Conservation (phyloP, 2,888 invertebrate species). For the Smittia sp. region DNA sequence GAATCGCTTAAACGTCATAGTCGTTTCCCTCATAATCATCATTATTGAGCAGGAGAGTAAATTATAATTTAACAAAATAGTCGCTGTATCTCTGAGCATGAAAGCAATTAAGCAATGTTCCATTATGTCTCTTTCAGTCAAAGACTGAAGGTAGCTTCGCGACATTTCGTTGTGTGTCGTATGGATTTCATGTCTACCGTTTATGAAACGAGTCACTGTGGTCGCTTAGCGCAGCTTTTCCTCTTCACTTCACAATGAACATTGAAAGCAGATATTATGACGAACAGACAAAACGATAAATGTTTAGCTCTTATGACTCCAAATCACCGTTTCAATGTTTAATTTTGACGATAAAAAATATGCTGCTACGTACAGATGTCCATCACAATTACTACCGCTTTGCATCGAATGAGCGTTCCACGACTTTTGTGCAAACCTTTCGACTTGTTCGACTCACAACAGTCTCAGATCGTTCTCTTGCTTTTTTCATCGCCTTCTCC, state of each 20-base stretch:
- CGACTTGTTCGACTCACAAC: too few relatives aligned
- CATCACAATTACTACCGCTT: too few relatives aligned
- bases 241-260: background rate
- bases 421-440: too few relatives aligned
- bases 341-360: constrained; percentile 33
- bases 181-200: constrained; percentile 38
- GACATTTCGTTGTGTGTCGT: constrained; percentile 35
- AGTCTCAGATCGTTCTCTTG: too few relatives aligned
- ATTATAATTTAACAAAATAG: constrained; percentile 18
- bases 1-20: constrained; percentile 16
- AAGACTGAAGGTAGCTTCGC: background rate
- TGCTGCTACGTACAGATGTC: constrained; percentile 7
- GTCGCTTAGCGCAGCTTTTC: background rate
- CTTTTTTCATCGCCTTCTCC: constrained; percentile 1
- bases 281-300: constrained; percentile 40
- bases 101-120: constrained; percentile 40
- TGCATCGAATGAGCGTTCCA: too few relatives aligned
- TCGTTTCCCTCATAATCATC: constrained; percentile 27
- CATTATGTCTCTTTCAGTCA: constrained; percentile 29
- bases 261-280: constrained; percentile 16
- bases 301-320: constrained; percentile 38
- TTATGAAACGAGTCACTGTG: background rate
- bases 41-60: constrained; percentile 14
- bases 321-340: constrained; percentile 36
- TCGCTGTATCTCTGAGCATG: constrained; percentile 15